A percentile compares a stretch with the other conserved stretches of the same genome.
These are phyloP conservation scores for Alauda arvensis DNA, from an alignment of 2,797 vertebrate species.

Conservation along the genomic window DNA sequence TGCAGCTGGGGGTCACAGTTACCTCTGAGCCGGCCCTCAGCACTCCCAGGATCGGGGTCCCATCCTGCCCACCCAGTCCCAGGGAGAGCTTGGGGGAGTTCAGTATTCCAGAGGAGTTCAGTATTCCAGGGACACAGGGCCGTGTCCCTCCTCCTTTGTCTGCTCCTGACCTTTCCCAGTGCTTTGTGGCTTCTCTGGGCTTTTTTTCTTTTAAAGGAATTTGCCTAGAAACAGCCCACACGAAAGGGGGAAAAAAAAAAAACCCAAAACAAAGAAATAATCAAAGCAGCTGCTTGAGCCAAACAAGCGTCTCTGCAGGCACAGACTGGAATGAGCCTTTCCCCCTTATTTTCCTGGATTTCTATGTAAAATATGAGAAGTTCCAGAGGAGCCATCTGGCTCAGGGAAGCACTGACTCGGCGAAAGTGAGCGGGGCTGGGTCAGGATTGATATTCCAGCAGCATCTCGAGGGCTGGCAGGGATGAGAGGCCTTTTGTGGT, in stretches of 20 bases:
- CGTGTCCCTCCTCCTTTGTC: constrained; percentile 11
- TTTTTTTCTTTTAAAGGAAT: constrained; percentile 27
- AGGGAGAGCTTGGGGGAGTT: neutral
- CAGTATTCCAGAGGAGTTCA: neutral
- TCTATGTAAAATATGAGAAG: neutral
- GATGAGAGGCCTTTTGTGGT: constrained; percentile 41
- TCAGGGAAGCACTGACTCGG: neutral
- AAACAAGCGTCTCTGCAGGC: neutral
- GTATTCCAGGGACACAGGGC: no score
- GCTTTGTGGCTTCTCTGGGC: neutral
- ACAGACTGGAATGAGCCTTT: neutral
- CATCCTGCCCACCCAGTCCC: rapidly evolving
- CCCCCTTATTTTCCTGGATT: neutral
- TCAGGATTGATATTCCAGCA: constrained; percentile 44
- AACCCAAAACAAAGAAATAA: neutral
- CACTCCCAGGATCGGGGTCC: neutral
- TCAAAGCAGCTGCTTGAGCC: neutral
- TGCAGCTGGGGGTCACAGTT: neutral
- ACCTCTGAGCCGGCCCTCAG: rapidly evolving
- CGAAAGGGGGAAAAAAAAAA: neutral
- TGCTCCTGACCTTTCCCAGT: constrained; percentile 46
- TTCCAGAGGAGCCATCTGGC: constrained; percentile 20
- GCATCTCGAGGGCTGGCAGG: neutral
- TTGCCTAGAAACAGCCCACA: constrained; percentile 36
- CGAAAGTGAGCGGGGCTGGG: rapidly evolving